These are phyloP conservation scores for Megaustenia siamemsis DNA, from an alignment of 2,888 invertebrate genomes.

Conservation along the genomic window DNA sequence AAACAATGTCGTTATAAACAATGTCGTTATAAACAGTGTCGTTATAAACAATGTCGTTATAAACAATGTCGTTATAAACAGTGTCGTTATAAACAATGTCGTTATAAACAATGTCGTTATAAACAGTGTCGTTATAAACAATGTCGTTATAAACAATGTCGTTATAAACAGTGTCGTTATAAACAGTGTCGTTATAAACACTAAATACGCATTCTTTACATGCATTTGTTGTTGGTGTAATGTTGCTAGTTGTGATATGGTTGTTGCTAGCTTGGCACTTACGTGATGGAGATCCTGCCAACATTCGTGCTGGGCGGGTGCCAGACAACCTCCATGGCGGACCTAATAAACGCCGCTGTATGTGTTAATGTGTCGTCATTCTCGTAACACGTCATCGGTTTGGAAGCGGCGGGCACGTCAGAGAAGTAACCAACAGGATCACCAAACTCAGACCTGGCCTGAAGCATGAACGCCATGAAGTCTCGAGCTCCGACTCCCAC, in stretches of 20 bases:
- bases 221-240: not conserved
- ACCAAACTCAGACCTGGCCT: constrained; percentile 47
- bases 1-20: no score
- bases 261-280: constrained; percentile 14
- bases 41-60: no score
- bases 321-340: constrained; percentile 54
- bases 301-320: constrained; percentile 54
- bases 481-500: constrained; percentile 25
- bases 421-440: constrained; percentile 49
- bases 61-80: no score
- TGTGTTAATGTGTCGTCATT: constrained; percentile 55
- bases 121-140: no score
- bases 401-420: constrained; percentile 47
- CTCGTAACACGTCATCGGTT: constrained; percentile 46
- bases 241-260: no score
- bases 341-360: constrained; percentile 55
- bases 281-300: constrained; percentile 54
- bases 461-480: constrained; percentile 58
- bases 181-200: no score
- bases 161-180: no score
- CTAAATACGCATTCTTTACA: no score
- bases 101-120: no score
- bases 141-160: no score
- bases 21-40: no score
- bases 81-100: no score